Evolutionary conservation across 2,888 invertebrate species (phyloP).

Genomic region (Drosophila demipolita): DNA sequence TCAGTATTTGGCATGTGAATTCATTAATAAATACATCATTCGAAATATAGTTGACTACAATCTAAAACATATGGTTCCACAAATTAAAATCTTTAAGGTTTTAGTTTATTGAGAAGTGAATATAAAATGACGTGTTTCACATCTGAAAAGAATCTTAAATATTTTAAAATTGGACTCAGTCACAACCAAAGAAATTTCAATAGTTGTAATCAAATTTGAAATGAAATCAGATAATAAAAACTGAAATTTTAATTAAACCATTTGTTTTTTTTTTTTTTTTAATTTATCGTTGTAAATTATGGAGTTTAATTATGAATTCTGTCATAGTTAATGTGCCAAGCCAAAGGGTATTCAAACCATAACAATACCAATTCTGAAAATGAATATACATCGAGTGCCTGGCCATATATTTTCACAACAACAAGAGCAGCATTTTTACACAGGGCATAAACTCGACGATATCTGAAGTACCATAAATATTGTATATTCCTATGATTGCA

Average conservation of each 20-base stretch:
- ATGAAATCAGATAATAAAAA: neutral
- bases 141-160: neutral
- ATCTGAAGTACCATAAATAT: slow-evolving; percentile 74
- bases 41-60: neutral
- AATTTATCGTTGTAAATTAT: neutral
- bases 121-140: neutral
- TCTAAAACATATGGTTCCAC: neutral
- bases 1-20: neutral
- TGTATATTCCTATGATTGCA: slow-evolving; percentile 41
- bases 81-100: too few relatives aligned
- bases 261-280: neutral
- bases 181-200: neutral
- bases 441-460: slow-evolving; percentile 65
- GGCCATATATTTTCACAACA: slow-evolving; percentile 50
- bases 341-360: slow-evolving; percentile 13
- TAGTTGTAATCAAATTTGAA: neutral
- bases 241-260: neutral
- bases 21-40: neutral
- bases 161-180: neutral
- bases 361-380: slow-evolving; percentile 35
- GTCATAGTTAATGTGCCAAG: neutral
- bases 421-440: slow-evolving; percentile 52
- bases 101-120: neutral
- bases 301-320: neutral
- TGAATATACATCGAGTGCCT: slow-evolving; percentile 63